Conservation (phyloP, 2,888 invertebrate species). For the Tethea ocularis region DNA sequence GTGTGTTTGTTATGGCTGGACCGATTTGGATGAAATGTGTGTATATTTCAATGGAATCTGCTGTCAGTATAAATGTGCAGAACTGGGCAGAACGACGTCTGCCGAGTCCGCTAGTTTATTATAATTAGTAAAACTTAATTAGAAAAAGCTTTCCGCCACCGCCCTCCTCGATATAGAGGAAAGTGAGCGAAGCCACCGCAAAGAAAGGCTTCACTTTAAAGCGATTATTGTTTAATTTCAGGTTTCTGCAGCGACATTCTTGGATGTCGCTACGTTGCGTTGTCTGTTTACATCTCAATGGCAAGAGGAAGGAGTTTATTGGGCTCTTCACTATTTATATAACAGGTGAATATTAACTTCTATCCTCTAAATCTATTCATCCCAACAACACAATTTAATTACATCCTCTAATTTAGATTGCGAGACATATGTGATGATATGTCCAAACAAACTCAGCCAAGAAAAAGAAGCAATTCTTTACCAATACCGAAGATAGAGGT, state of each 20-base stretch:
- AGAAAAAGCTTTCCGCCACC: too few relatives aligned
- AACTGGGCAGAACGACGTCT: too few relatives aligned
- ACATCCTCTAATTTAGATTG: conserved; percentile 80
- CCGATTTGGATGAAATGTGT: too few relatives aligned
- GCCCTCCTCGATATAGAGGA: too few relatives aligned
- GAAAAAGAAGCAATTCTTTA: conserved; percentile 95
- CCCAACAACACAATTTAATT: neutral
- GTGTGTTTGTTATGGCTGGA: too few relatives aligned
- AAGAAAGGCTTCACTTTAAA: too few relatives aligned
- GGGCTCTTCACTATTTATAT: conserved; percentile 96
- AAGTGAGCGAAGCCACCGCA: too few relatives aligned
- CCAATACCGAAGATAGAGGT: conserved; percentile 97
- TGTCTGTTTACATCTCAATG: conserved; percentile 98
- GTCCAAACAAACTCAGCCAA: conserved; percentile 89
- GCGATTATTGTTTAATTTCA: conserved; percentile 45
- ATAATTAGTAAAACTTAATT: too few relatives aligned
- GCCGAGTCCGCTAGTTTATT: too few relatives aligned
- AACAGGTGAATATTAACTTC: conserved; percentile 85
- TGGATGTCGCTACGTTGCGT: conserved; percentile 97
- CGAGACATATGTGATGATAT: conserved; percentile 94
- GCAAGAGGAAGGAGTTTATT: conserved; percentile 99
- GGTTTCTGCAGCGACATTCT: conserved; percentile 94
- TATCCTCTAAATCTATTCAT: neutral
- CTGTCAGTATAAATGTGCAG: too few relatives aligned
- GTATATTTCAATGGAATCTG: too few relatives aligned